Base-by-base conservation (phyloP, 2,797 vertebrate species). In the Corythornis leucogaster region DNA sequence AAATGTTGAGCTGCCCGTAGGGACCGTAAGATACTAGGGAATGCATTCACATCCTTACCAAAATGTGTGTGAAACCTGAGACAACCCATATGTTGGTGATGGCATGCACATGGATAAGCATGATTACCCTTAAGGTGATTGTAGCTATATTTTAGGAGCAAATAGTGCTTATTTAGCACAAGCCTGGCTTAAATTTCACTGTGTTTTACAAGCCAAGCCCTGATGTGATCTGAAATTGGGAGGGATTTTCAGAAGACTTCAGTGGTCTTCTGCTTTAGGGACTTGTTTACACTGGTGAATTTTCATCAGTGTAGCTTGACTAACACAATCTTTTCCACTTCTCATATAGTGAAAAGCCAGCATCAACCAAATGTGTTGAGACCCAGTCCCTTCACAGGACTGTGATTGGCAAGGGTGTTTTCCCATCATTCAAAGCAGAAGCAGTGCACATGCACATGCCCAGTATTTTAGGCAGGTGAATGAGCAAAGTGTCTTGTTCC, bases 1-100 rank as follows among this genome's bases (percentile, higher is more conserved):
- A 50, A 53, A 70, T 30, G 8, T 28, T 79, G 63, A 81, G 33
- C 38, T 80, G 9, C 26, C 50, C 30, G 14, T 31, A 64, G 79
- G 57, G 73, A 54, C 46, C 1, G 0, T 73, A 88, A 80, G 74
- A 93, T 86, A 57, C 84, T 45, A 64, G 21, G 17, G 33, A 61
- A 50, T 80, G 33, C 5, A 8, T 92, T 87, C 42, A 74, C 50
- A 53, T 94, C 62, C 53, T 67, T 61, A 85, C 26, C 50, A 68
- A 89, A 87, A 84, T 30, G 16, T 46, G 26, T 53, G n/a, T 92
- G 89, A 87, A 95, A 93, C 79, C 71, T 57, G 64, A 89, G 57
- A 80, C 57, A 45, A 8, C 28, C 20, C 75, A 10, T 61, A 64
- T 68, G 61, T 61, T 92, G 71, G 58, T 76, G 78, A 77, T 85